Percentiles rank a stretch among this genome's conserved stretches.
Conservation (phyloP, 2,797 vertebrate species). For the Danio tinwini region DNA sequence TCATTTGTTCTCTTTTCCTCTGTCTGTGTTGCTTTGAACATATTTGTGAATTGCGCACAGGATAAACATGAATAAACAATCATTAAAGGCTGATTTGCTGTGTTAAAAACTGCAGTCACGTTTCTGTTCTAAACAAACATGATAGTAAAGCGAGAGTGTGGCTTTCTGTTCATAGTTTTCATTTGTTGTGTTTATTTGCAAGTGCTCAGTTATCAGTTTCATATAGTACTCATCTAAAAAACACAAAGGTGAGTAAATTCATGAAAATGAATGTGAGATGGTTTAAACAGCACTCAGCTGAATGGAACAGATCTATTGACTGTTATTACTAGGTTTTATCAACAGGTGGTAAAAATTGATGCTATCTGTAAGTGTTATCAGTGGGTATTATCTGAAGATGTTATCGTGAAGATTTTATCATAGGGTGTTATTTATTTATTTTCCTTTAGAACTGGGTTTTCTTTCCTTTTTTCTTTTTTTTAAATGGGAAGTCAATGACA, state of each 20-base stretch:
- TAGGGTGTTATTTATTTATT: not conserved
- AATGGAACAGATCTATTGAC: not conserved
- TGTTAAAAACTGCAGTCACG: not conserved
- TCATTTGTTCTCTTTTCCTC: not conserved
- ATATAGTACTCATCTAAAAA: not conserved
- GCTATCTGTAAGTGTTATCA: not conserved
- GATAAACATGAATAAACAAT: slow-evolving; percentile 4
- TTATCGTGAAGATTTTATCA: not conserved
- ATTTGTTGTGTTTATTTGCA: slow-evolving; percentile 8
- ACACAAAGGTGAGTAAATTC: not conserved
- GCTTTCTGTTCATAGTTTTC: not conserved
- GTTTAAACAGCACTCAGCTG: not conserved
- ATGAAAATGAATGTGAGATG: slow-evolving; percentile 6
- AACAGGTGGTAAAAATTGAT: not conserved
- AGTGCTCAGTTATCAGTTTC: not conserved
- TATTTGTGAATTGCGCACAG: not conserved
- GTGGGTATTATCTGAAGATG: not conserved
- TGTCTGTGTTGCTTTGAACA: not conserved
- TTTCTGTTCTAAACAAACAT: not conserved
- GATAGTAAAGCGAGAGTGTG: not conserved
- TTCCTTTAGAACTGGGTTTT: not conserved
- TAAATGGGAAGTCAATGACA: not conserved
- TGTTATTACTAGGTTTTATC: not conserved
- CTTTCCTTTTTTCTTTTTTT: not conserved
- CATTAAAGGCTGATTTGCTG: not conserved